Percentiles rank a stretch among this genome's conserved stretches.
Conservation (phyloP, 2,888 invertebrate genomes). For the Archips crataeganus region DNA sequence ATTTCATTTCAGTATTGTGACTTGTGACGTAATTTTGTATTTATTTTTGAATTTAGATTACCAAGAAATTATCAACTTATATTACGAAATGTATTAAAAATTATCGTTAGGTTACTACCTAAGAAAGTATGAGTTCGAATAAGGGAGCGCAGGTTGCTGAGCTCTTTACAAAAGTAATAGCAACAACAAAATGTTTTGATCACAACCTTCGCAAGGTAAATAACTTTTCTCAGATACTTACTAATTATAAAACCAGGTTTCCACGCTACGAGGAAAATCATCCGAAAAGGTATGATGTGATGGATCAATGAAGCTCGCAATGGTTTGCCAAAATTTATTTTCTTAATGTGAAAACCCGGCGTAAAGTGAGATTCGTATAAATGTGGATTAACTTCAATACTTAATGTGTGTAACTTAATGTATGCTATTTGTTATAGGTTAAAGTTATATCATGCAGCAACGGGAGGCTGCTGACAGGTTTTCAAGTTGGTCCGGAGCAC, state of each 20-base stretch:
- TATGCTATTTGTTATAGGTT: conserved; percentile 70
- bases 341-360: too few relatives aligned
- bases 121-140: conserved; percentile 40
- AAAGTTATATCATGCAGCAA: conserved; percentile 85
- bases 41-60: conserved; percentile 10
- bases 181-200: conserved; percentile 76
- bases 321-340: too few relatives aligned
- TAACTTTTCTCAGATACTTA: neutral
- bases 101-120: neutral
- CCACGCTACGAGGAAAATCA: too few relatives aligned
- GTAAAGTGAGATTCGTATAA: too few relatives aligned
- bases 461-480: conserved; percentile 91
- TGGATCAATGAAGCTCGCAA: too few relatives aligned
- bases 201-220: conserved; percentile 75
- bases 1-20: neutral
- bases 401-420: neutral
- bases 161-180: conserved; percentile 72
- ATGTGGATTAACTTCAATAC: too few relatives aligned
- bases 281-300: too few relatives aligned
- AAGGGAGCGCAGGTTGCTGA: conserved; percentile 74
- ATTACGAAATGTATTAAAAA: conserved; percentile 13
- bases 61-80: conserved; percentile 2
- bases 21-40: neutral
- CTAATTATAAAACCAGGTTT: neutral
- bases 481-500: conserved; percentile 90